Percentiles rank a stretch among this genome's conserved stretches.
These are phyloP conservation scores for Protodeltote pygarga DNA, from an alignment of 2,888 invertebrate species.

Conservation along the genomic window DNA sequence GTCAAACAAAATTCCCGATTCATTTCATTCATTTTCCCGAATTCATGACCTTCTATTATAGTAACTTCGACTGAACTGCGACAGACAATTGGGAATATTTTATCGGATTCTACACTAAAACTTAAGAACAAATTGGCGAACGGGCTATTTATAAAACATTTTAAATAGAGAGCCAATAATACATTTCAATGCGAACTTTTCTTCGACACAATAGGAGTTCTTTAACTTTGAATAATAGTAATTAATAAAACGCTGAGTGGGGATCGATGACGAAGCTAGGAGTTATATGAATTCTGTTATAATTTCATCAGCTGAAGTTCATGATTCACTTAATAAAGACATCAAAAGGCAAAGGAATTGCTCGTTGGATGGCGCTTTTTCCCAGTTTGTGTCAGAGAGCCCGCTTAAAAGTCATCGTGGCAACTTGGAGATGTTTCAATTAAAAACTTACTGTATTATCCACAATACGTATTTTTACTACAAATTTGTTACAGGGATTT, in stretches of 20 bases:
- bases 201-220: constrained; percentile 8
- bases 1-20: too few relatives aligned
- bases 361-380: constrained; percentile 47
- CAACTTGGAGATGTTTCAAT: constrained; percentile 54
- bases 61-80: too few relatives aligned
- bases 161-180: constrained; percentile 1
- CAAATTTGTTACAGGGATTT: constrained; percentile 20
- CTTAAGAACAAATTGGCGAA: not conserved
- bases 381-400: constrained; percentile 46
- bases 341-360: constrained; percentile 55
- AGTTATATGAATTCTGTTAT: constrained; percentile 47
- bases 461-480: constrained; percentile 33
- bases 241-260: constrained; percentile 35
- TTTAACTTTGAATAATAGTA: constrained; percentile 27
- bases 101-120: too few relatives aligned
- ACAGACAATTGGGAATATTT: too few relatives aligned
- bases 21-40: too few relatives aligned
- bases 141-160: constrained; percentile 1
- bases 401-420: constrained; percentile 52
- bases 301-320: constrained; percentile 54
- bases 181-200: constrained; percentile 3
- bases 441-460: constrained; percentile 51
- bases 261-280: constrained; percentile 41
- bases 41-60: too few relatives aligned
- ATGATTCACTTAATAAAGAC: constrained; percentile 57